A percentile compares a stretch with the other conserved stretches of the same genome.
These are phyloP conservation scores for Litoditis marina DNA, from an alignment of 2,888 invertebrate species.

Conservation along the genomic window DNA sequence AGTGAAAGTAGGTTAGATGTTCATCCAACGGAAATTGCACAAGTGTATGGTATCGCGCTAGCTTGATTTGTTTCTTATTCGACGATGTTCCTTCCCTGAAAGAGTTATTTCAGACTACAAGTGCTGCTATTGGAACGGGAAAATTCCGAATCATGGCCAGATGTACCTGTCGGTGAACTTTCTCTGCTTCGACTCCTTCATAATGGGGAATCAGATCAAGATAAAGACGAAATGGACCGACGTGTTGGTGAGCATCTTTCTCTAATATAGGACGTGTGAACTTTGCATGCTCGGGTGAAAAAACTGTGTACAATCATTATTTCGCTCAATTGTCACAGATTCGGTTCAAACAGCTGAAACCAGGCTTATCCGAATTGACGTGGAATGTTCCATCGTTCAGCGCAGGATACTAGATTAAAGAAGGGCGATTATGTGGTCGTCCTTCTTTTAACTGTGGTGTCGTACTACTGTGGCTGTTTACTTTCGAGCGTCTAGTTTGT, in stretches of 20 bases:
- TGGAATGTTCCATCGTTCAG: no score
- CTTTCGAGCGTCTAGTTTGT: not conserved
- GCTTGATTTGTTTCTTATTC: not conserved
- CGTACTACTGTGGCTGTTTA: no score
- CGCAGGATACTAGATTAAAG: not conserved
- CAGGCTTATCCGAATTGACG: not conserved
- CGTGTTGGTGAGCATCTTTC: slow-evolving; percentile 68
- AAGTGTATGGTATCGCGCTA: no score
- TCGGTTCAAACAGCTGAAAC: no score
- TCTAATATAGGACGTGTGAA: no score
- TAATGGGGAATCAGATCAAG: slow-evolving; percentile 85
- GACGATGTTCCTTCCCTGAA: not conserved
- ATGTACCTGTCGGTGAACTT: slow-evolving; percentile 93
- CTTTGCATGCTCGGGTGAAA: not conserved
- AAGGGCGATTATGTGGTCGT: not conserved
- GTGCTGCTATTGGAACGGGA: slow-evolving; percentile 84
- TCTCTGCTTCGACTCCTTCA: slow-evolving; percentile 90
- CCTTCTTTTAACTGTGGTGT: no score
- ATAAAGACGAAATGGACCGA: slow-evolving; percentile 86
- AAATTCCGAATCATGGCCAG: slow-evolving; percentile 91
- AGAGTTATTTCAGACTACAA: slow-evolving; percentile 67
- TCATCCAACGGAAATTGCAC: no score
- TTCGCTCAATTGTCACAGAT: no score
- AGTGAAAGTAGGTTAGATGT: no score
- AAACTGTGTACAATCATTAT: no score